Percentiles rank a stretch among this genome's conserved stretches.
Evolutionary conservation across 37 sponge, comb jelly and placozoan genomes (phyloP).

Genomic region (Theonella swinhoei): DNA sequence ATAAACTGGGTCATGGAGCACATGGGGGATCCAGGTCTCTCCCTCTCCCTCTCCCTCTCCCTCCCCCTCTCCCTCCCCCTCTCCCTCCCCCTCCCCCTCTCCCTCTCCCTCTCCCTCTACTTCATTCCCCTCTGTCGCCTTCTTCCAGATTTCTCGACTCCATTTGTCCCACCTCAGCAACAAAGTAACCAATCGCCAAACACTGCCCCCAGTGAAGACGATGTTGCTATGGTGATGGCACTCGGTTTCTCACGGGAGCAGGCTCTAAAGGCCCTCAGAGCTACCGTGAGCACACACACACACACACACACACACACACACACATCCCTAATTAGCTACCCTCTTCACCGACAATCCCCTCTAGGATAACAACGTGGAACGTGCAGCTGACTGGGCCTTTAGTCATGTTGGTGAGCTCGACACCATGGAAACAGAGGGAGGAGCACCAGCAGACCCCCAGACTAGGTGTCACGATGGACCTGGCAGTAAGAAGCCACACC

Average conservation of each 20-base stretch:
- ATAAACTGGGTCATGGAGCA: conserved; percentile 94
- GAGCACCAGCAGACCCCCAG: conserved; percentile 1
- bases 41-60: background rate
- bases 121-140: too few species aligned
- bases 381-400: conserved; percentile 94
- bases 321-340: background rate
- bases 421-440: conserved; percentile 30
- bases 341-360: background rate
- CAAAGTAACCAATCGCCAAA: background rate
- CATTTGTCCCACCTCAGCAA: conserved; percentile 45
- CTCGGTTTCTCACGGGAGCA: conserved; percentile 89
- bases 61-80: too few species aligned
- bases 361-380: conserved; percentile 78
- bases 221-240: conserved; percentile 64
- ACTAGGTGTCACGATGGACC: conserved; percentile 37
- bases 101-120: too few species aligned
- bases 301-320: too few species aligned
- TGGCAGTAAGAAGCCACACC: conserved; percentile 63
- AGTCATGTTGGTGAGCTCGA: conserved; percentile 83
- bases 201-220: conserved; percentile 54
- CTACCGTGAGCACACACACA: conserved; percentile 66
- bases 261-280: conserved; percentile 66
- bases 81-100: too few species aligned
- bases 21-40: conserved; percentile 85
- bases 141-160: conserved; percentile 67